Evolutionary conservation across 2,888 invertebrate species (phyloP), one percentile per base, ranked within the genome.

Genomic region (Panopea generosa): DNA sequence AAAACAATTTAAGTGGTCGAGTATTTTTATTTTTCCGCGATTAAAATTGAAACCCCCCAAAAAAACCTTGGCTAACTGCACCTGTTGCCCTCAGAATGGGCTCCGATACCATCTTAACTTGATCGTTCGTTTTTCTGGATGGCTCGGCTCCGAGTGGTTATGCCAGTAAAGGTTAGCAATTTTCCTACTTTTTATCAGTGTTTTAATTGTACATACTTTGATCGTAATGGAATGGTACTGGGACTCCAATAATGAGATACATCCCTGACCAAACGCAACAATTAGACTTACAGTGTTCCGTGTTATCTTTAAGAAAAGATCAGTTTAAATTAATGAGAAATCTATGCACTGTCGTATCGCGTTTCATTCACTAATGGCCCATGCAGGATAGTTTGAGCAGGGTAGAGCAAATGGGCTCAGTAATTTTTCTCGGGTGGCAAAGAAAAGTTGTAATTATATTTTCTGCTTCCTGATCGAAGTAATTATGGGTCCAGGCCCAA

Each of bases 321-420:
- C 72, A 52, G 72, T 47, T n/a, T 24, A 72, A 72, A 66, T 72
- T 66, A 65, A 72, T 66, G 66, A 72, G 66, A 66, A 53, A 52
- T 59, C 33, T 33, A 40, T 50, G 20, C 38, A 38, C 16, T 2
- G 47, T 24, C 18, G 40, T 20, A 33, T 68, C 61, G 40, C 9
- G 33, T 67, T 67, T 59, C 61, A 22, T 16, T 33, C 20, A 60
- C 53, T 68, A 59, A 60, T 53, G 60, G 43, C 52, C 59, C 52
- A 52, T 59, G 52, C 22, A 45, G 20, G 24, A 4, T 60, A 33
- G 33, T 38, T 43, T 50, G 50, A 59, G 47, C 50, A 49, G 24
- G 2, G 24, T 49, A n/a, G 55, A 47, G 45, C 38, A 22, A 26
- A 43, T 27, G 47, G 57, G 57, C 38, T 24, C 4, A 43, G 22